These are phyloP conservation scores for Nycticebus coucang DNA, from an alignment of 2,113 vertebrate genomes.

Conservation along the genomic window DNA sequence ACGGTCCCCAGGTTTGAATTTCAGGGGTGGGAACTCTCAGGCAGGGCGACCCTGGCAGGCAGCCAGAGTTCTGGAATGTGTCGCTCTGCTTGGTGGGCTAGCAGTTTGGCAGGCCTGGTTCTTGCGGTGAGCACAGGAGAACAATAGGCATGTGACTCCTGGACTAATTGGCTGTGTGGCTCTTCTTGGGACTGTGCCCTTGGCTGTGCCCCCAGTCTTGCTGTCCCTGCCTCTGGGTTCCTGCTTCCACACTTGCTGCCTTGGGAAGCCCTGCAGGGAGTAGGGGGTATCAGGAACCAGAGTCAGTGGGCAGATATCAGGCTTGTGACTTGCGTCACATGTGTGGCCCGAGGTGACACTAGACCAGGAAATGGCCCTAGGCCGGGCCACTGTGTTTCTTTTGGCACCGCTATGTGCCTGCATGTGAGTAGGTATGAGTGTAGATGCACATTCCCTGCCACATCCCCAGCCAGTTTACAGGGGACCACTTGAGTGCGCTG, in stretches of 20 bases:
- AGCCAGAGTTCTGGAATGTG: conserved; percentile 72
- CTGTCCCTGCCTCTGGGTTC: neutral
- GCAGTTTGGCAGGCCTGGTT: conserved; percentile 44
- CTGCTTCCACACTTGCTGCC: neutral
- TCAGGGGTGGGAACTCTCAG: conserved; percentile 47
- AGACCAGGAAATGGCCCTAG: neutral
- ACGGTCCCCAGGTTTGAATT: conserved; percentile 57
- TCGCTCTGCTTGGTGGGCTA: conserved; percentile 50
- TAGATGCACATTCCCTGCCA: neutral
- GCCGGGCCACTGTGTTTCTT: neutral
- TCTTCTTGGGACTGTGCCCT: neutral
- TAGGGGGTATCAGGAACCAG: neutral
- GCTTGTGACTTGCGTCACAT: conserved; percentile 2
- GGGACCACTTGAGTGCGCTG: too few species aligned
- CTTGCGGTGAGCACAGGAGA: conserved; percentile 10
- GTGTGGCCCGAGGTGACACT: conserved; percentile 25
- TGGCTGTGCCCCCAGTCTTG: neutral
- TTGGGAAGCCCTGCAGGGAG: neutral
- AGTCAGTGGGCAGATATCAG: neutral
- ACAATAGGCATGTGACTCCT: conserved; percentile 54
- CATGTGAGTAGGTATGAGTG: neutral
- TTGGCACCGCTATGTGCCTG: neutral
- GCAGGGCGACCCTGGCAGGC: conserved; percentile 43
- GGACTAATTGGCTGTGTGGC: conserved; percentile 35
- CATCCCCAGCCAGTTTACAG: neutral